Percentiles rank a stretch among this genome's conserved stretches.
Evolutionary conservation across 1,140 invertebrate genomes (phyloP).

Genomic region (Zaprionus ghesquierei): DNA sequence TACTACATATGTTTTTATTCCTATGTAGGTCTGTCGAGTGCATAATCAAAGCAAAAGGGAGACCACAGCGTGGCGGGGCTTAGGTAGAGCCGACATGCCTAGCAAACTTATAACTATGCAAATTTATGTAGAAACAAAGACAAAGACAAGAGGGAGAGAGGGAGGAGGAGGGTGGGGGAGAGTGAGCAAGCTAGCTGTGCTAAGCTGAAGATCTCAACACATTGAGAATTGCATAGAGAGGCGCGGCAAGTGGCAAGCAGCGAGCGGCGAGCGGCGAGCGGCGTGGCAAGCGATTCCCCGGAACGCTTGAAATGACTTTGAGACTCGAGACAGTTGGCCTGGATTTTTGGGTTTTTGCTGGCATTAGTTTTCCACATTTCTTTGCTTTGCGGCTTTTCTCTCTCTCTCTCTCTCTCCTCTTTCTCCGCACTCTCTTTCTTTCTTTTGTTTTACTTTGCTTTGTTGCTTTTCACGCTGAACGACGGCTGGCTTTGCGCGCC

Average conservation of each 20-base stretch:
- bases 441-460: constrained; percentile 27
- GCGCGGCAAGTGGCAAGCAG: background rate
- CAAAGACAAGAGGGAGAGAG: background rate
- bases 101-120: constrained; percentile 25
- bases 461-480: constrained; percentile 33
- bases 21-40: constrained; percentile 17
- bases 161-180: background rate
- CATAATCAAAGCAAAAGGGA: background rate
- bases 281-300: constrained; percentile 14
- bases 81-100: constrained; percentile 3
- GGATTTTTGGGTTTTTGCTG: constrained; percentile 31
- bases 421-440: background rate
- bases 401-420: background rate
- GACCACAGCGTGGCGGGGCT: background rate
- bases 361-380: constrained; percentile 8
- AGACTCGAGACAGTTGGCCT: constrained; percentile 35
- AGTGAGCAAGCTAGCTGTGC: background rate
- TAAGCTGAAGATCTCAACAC: constrained; percentile 29
- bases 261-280: background rate
- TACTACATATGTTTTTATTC: background rate
- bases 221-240: constrained; percentile 45
- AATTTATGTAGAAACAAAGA: constrained; percentile 18
- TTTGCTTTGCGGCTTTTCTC: constrained; percentile 10
- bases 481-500: constrained; percentile 32
- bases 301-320: constrained; percentile 21